Evolutionary conservation across 2,888 invertebrate species (phyloP).

Genomic region (Bedellia somnulentella): DNA sequence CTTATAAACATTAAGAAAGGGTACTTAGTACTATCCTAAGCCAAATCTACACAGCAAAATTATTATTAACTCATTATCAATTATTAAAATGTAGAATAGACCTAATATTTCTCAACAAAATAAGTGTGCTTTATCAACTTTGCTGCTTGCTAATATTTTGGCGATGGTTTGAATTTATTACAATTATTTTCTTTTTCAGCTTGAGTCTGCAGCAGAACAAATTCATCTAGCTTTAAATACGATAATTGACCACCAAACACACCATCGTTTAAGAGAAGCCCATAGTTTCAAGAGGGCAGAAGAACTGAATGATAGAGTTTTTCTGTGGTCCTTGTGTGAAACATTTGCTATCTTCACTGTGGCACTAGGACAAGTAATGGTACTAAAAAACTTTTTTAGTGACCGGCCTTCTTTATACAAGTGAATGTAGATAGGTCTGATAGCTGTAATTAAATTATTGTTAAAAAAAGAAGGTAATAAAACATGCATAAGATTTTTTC

Average conservation of each 20-base stretch:
- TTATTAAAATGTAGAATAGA: too few species aligned
- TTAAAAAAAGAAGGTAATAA: constrained; percentile 8
- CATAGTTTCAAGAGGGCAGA: constrained; percentile 95
- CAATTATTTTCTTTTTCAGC: constrained; percentile 54
- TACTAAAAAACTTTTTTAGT: constrained; percentile 88
- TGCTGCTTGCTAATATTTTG: too few species aligned
- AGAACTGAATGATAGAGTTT: constrained; percentile 91
- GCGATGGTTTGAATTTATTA: background rate
- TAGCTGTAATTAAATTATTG: background rate
- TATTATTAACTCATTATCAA: too few species aligned
- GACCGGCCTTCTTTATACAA: constrained; percentile 50
- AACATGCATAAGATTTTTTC: constrained; percentile 32
- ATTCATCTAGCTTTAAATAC: constrained; percentile 87
- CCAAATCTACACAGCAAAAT: too few species aligned
- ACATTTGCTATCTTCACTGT: constrained; percentile 82
- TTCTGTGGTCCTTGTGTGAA: constrained; percentile 91
- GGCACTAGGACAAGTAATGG: constrained; percentile 87
- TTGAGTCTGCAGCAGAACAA: constrained; percentile 89
- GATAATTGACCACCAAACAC: constrained; percentile 95
- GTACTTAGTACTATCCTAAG: too few species aligned
- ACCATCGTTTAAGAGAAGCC: constrained; percentile 92
- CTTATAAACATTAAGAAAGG: too few species aligned
- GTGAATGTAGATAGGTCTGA: constrained; percentile 34
- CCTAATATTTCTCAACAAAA: too few species aligned
- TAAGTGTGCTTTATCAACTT: background rate